Evolutionary conservation across 2,113 vertebrate species (phyloP), one percentile per base, ranked within the genome.

Genomic region (Eudyptes chrysolophus): DNA sequence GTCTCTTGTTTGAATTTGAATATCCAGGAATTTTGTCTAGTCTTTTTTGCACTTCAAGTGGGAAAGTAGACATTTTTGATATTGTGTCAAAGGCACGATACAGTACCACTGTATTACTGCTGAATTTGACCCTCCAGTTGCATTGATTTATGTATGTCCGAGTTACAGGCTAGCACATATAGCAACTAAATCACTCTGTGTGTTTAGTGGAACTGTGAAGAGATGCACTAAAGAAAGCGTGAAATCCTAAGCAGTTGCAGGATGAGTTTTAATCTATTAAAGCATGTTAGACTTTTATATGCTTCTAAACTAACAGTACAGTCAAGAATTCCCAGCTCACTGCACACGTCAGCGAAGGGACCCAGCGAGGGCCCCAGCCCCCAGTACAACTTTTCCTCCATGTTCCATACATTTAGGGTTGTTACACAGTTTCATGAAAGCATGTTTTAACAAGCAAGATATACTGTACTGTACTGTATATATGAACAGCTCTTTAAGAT

Each of bases 401-500:
- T 82, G 79, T 96, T 92, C 93, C 81, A 89, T 94, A 94, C 91
- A 84, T 94, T 87, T 83, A n/a, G 87, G 94, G 77, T 72, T 95
- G 96, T 84, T 92, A 87, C 93, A 92, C 74, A 86, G 62, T 92
- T 94, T 92, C 78, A 40, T 96, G 80, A 97, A 97, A 95, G 94
- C 48, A 65, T 94, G 96, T 97, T 96, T 94, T 97, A 96, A 87
- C 88, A 96, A 96, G 95, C 69, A 90, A 96, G 95, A 94, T 97
- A 96, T 94, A 93, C 91, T 94, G 80, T 97, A 95, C 79, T 58
- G 57, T 93, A 85, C 66, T 96, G 93, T 96, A 93, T 97, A 97
- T 92, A 96, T 96, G 93, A 97, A 89, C 93, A 96, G 92, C 94
- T 96, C 96, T 97, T 97, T 96, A 94, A 95, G 96, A 97, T 98